Conservation (phyloP, 2,888 invertebrate genomes). For the Nematopogon swammerdamellus region DNA sequence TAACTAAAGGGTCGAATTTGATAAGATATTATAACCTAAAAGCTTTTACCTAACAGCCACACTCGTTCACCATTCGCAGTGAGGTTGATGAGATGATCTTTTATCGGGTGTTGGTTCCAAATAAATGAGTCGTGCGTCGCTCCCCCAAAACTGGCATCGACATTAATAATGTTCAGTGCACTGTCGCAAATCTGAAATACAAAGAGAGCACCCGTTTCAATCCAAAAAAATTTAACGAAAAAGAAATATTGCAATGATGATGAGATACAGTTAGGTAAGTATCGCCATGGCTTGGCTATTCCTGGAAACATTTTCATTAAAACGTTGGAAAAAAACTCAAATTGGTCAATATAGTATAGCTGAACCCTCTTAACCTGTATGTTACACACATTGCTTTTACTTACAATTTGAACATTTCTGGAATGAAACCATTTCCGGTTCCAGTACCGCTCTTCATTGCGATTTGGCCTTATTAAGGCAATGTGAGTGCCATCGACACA, state of each 20-base stretch:
- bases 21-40: too few relatives aligned
- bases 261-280: too few relatives aligned
- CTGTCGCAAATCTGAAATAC: background rate
- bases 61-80: background rate
- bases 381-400: too few relatives aligned
- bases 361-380: too few relatives aligned
- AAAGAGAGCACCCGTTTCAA: too few relatives aligned
- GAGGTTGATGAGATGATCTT: background rate
- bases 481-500: too few relatives aligned
- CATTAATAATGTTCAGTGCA: background rate
- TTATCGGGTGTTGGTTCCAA: background rate
- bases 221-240: background rate
- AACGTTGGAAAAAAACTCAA: too few relatives aligned
- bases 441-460: background rate
- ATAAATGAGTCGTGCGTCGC: constrained; percentile 1
- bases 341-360: too few relatives aligned
- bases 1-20: too few relatives aligned
- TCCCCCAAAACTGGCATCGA: background rate
- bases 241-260: too few relatives aligned
- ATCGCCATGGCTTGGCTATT: too few relatives aligned
- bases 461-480: background rate
- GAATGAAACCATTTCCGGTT: constrained; percentile 1
- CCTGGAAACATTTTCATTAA: too few relatives aligned
- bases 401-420: background rate
- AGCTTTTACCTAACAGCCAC: background rate